These are phyloP conservation scores for Cosmorhoe ocellata DNA, from an alignment of 2,888 invertebrate species.

Conservation along the genomic window DNA sequence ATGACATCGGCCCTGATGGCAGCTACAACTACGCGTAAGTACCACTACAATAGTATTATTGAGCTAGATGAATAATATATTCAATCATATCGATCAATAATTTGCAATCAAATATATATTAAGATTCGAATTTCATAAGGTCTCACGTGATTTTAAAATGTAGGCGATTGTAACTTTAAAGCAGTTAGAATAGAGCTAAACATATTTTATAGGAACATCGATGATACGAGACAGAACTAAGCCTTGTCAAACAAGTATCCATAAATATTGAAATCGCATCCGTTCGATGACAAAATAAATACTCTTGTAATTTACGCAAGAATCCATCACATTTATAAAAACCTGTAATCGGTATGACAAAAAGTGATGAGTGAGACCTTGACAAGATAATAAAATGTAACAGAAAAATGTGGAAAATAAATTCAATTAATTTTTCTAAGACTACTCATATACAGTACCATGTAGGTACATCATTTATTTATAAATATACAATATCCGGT, in stretches of 20 bases:
- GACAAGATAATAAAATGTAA: neutral
- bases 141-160: neutral
- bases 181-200: neutral
- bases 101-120: no score
- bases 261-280: slow-evolving; percentile 31
- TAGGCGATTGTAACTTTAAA: slow-evolving; percentile 3
- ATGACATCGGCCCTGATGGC: slow-evolving; percentile 71
- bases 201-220: neutral
- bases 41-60: neutral
- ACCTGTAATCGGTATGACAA: slow-evolving; percentile 7
- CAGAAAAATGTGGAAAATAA: neutral
- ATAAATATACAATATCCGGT: no score
- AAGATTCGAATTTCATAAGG: no score
- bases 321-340: slow-evolving; percentile 19
- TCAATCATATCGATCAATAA: no score
- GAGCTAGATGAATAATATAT: no score
- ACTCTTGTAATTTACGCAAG: slow-evolving; percentile 16
- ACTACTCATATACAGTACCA: no score
- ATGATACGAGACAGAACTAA: slow-evolving; percentile 20
- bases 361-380: slow-evolving; percentile 17
- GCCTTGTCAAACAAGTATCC: slow-evolving; percentile 24
- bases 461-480: no score
- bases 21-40: slow-evolving; percentile 75
- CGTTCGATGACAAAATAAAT: slow-evolving; percentile 29
- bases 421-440: neutral